Evolutionary conservation across 1,140 invertebrate genomes (phyloP), one percentile per base, ranked within the genome.

Genomic region (Cephus cinctus): DNA sequence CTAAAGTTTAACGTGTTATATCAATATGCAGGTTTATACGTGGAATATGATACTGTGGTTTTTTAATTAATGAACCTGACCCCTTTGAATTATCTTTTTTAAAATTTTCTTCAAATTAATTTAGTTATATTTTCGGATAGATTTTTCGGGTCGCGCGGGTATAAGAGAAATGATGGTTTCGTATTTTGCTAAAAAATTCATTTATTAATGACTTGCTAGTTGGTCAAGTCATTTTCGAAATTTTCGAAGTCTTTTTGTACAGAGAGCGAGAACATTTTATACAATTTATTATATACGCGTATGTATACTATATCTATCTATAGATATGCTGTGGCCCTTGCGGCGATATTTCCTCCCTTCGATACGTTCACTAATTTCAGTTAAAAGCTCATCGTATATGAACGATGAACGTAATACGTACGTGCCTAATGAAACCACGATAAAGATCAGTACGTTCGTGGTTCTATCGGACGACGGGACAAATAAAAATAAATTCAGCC

Each of bases 1-100:
- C 54, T 68, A 73, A 69, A 59, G 65, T 60, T 69, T 61, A 69
- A 71, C 63, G 66, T 69, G 69, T 69, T 73, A 60, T 69, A 67
- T 70, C 63, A 69, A 69, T 61, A 71, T 70, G 59, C 67, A 71
- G 59, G 59, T 74, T 74, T 74, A 67, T 74, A 74, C 63, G 56
- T 63, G 61, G 50, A 44, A 25, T 14, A 50, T 46, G 16, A 18
- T 23, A 23, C n/a, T n/a, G n/a, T n/a, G n/a, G 20, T 56, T 41
- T 19, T 59, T 56, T 41, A 47, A n/a, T n/a, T n/a, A n/a, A n/a
- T n/a, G n/a, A n/a, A n/a, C n/a, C n/a, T n/a, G n/a, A n/a, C n/a
- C n/a, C n/a, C n/a, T n/a, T n/a, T n/a, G n/a, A n/a, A n/a, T n/a
- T n/a, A n/a, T n/a, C n/a, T n/a, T n/a, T n/a, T n/a, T n/a, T n/a